Conservation (phyloP, 2,888 invertebrate genomes). For the Selenia dentaria region DNA sequence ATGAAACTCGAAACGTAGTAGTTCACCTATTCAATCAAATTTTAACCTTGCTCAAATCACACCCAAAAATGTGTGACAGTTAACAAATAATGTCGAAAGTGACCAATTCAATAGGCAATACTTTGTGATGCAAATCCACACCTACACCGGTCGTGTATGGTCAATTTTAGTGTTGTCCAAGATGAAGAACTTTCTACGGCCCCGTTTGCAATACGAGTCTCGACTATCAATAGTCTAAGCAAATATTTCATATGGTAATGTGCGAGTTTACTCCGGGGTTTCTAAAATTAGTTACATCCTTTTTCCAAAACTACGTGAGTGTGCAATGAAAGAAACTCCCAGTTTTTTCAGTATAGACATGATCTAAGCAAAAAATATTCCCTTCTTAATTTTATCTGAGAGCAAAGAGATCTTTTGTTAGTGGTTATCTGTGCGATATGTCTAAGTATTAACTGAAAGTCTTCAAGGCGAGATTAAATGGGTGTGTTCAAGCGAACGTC, state of each 20-base stretch:
- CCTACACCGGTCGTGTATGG: conserved; percentile 55
- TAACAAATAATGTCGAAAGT: conserved; percentile 54
- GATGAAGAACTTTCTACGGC: conserved; percentile 72
- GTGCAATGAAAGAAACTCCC: too few species aligned
- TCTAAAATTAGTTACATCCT: conserved; percentile 44
- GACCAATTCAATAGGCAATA: conserved; percentile 43
- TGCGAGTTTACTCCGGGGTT: conserved; percentile 44
- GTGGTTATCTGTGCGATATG: too few species aligned
- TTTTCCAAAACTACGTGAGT: conserved; percentile 15
- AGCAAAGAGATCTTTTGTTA: too few species aligned
- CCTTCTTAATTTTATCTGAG: too few species aligned
- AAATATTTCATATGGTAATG: conserved; percentile 66
- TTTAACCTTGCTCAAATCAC: conserved; percentile 15
- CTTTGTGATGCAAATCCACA: conserved; percentile 71
- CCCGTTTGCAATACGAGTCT: conserved; percentile 55
- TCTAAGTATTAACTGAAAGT: too few species aligned
- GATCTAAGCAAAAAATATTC: too few species aligned
- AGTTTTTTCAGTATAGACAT: too few species aligned
- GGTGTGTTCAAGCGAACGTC: too few species aligned
- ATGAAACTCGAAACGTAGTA: neutral
- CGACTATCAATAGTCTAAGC: conserved; percentile 62
- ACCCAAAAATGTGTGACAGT: conserved; percentile 22
- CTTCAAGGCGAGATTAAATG: too few species aligned
- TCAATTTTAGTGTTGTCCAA: conserved; percentile 73
- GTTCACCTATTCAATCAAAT: neutral